These are phyloP conservation scores for Ophioninae sp. DNA, from an alignment of 2,888 invertebrate genomes.

Conservation along the genomic window DNA sequence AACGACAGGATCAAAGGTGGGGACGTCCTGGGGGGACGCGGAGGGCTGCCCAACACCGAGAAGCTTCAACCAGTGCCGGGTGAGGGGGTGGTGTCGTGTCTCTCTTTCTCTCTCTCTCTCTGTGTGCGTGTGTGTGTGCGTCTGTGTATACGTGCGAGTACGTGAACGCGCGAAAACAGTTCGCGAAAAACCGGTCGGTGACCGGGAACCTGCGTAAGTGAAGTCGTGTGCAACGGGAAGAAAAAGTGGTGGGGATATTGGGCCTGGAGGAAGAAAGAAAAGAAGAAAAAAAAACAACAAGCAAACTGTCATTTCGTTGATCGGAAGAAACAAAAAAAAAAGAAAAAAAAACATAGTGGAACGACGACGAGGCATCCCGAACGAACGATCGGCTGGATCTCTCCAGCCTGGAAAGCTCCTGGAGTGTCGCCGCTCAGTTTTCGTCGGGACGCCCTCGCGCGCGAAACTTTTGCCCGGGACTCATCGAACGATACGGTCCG, in stretches of 20 bases:
- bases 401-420: not conserved
- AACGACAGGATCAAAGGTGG: not conserved
- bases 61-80: constrained; percentile 35
- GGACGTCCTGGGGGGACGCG: constrained; percentile 4
- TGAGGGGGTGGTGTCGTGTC: constrained; percentile 13
- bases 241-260: not conserved
- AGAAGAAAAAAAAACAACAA: not conserved
- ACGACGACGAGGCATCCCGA: constrained; percentile 19
- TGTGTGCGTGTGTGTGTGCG: constrained; percentile 22
- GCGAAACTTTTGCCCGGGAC: not conserved
- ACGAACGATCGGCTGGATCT: constrained; percentile 50
- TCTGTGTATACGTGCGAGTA: constrained; percentile 24
- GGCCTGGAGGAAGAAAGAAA: not conserved
- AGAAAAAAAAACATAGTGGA: not conserved
- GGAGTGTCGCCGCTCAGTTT: constrained; percentile 43
- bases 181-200: constrained; percentile 60
- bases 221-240: constrained; percentile 43
- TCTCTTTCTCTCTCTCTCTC: too few relatives aligned
- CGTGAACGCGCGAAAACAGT: constrained; percentile 46
- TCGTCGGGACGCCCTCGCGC: constrained; percentile 60
- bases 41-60: constrained; percentile 25
- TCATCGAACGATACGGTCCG: not conserved
- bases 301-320: constrained; percentile 20
- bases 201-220: constrained; percentile 45
- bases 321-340: constrained; percentile 4